Base-by-base conservation (phyloP, 2,797 vertebrate genomes). In the Pristis pectinata region DNA sequence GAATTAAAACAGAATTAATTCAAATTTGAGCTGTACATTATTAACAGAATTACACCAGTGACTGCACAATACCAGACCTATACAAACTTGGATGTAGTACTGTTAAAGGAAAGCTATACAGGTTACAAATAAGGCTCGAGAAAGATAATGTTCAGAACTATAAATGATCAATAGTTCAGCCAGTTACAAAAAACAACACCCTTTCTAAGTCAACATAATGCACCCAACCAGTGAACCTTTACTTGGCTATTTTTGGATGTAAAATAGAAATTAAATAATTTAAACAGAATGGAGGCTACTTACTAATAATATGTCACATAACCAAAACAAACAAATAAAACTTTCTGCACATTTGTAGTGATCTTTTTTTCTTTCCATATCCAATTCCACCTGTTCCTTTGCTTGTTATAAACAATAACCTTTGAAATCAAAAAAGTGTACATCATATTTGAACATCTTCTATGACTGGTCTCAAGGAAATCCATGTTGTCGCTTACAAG, bases 381-480 rank as follows among this genome's bases (percentile, higher is more conserved):
- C 44, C 44, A 76, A 56, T 94, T 76, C 44, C 5, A 56, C 10
- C 91, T 72, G 41, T 72, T n/a, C 91, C 89, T 92, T 89, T 74
- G 92, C 70, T 94, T 76, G 44, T 15, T 76, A 49, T 74, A 76
- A 94, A 74, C 44, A 93, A 76, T 22, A 44, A 93, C 37, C 30
- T 41, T 70, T 53, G 5, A 27, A 53, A 76, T 82, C 80, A 94
- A 94, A 56, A 94, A 94, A 76, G 91, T 34, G 37, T 67, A 41
- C 87, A 41, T 91, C 59, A 94, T 92, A 76, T 72, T 72, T 74
- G 41, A 53, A 72, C 92, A 94, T 76, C 41, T 72, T 70, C 72
- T 56, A 94, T 94, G 92, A 94, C 92, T 94, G 67, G 44, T 76
- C 92, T 74, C 70, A 94, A 76, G 70, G 92, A 94, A 76, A 94